These are phyloP conservation scores for Drosophila paranaensis DNA, from an alignment of 2,888 invertebrate species.

Conservation along the genomic window DNA sequence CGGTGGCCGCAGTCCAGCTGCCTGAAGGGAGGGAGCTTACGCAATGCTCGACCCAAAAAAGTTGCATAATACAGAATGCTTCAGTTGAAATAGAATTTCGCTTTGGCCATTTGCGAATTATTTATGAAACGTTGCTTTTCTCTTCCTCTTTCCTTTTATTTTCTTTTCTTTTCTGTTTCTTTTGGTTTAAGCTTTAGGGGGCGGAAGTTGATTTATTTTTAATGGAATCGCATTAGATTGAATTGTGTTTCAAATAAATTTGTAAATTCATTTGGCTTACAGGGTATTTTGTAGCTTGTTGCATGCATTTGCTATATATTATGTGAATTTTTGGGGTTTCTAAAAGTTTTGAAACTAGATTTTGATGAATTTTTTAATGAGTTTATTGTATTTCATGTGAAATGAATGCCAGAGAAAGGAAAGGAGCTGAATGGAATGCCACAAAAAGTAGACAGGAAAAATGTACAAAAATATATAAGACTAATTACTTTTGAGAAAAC, in stretches of 20 bases:
- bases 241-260: not conserved
- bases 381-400: no score
- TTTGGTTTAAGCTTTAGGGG: not conserved
- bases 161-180: not conserved
- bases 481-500: no score
- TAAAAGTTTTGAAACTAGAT: not conserved
- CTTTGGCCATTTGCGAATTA: slow-evolving; percentile 30
- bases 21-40: not conserved
- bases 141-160: not conserved
- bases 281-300: not conserved
- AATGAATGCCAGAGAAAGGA: no score
- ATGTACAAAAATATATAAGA: no score
- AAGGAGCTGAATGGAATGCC: no score
- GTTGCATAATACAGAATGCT: slow-evolving; percentile 14
- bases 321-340: not conserved
- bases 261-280: not conserved
- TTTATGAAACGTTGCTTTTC: slow-evolving; percentile 25
- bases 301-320: not conserved
- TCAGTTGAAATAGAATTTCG: slow-evolving; percentile 37
- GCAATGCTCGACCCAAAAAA: slow-evolving; percentile 27
- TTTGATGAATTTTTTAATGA: not conserved
- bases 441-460: no score
- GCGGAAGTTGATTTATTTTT: not conserved
- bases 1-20: not conserved
- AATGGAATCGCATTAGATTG: not conserved